A percentile compares a stretch with the other conserved stretches of the same genome.
Conservation (phyloP, 1,140 invertebrate species). For the Calliopsis andreniformis region DNA sequence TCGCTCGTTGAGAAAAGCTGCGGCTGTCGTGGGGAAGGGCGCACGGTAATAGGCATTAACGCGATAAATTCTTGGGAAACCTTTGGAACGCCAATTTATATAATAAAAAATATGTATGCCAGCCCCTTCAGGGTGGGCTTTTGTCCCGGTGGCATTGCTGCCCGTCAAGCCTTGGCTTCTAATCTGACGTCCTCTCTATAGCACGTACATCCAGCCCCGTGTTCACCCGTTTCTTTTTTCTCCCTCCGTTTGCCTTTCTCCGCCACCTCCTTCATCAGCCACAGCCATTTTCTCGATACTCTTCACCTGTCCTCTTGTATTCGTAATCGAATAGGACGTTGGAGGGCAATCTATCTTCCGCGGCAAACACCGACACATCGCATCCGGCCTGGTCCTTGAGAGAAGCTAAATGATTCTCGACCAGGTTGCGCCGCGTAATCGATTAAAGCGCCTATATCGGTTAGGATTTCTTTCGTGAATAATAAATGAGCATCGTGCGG, state of each 20-base stretch:
- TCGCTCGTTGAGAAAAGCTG: slow-evolving; percentile 28
- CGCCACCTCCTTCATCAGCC: neutral
- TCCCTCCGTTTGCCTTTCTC: neutral
- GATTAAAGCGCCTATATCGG: neutral
- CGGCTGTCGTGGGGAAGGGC: slow-evolving; percentile 31
- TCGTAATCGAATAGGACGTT: slow-evolving; percentile 58
- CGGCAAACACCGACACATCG: slow-evolving; percentile 19
- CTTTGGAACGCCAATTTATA: slow-evolving; percentile 75
- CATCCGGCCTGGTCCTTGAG: slow-evolving; percentile 5
- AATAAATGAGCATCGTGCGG: neutral
- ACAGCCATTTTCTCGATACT: slow-evolving; percentile 47
- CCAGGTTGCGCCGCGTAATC: slow-evolving; percentile 4
- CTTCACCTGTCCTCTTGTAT: slow-evolving; percentile 57
- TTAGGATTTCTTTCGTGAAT: slow-evolving; percentile 9
- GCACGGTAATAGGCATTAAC: slow-evolving; percentile 75
- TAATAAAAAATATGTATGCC: slow-evolving; percentile 80
- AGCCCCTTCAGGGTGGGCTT: slow-evolving; percentile 67
- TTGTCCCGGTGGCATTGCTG: slow-evolving; percentile 63
- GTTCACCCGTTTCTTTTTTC: slow-evolving; percentile 49
- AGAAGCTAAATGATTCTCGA: slow-evolving; percentile 25
- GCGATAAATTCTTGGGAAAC: slow-evolving; percentile 76
- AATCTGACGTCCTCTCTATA: slow-evolving; percentile 76
- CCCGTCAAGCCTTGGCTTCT: slow-evolving; percentile 77
- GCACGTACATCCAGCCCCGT: slow-evolving; percentile 52
- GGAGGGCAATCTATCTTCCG: slow-evolving; percentile 26